A percentile compares a stretch with the other conserved stretches of the same genome.
phyloP scores from a whole-genome alignment of 2,797 vertebrate genomes.

The Hyperoplus immaculatus region DNA sequence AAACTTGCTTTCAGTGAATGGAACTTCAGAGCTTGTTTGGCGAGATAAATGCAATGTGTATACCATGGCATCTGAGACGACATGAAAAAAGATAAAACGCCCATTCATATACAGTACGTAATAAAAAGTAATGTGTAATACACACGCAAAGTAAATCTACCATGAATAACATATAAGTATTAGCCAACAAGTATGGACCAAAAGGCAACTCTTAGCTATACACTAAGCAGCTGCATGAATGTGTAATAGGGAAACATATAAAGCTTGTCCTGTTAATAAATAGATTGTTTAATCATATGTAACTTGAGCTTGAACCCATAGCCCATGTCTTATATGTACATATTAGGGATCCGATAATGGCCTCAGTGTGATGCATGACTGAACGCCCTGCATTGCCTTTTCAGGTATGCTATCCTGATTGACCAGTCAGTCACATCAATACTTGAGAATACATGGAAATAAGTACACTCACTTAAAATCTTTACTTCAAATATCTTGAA shows the following conservation, averaged over 20 bases:
- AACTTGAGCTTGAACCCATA: constrained; percentile 12
- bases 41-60: background rate
- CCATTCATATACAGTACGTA: background rate
- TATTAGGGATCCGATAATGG: constrained; percentile 9
- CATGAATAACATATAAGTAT: constrained; percentile 17
- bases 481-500: too few species aligned
- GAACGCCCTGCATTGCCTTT: background rate
- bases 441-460: background rate
- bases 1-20: background rate
- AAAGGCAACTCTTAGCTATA: background rate
- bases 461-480: background rate
- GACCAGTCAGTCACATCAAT: constrained; percentile 4
- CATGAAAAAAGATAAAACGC: background rate
- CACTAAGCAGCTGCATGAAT: constrained; percentile 14
- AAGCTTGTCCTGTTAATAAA: constrained; percentile 28
- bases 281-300: constrained; percentile 12
- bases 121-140: background rate
- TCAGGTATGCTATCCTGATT: constrained; percentile 2
- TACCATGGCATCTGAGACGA: constrained; percentile 2
- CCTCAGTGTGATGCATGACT: constrained; percentile 16
- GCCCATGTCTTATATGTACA: background rate
- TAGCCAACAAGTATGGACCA: background rate
- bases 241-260: constrained; percentile 12
- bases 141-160: constrained; percentile 5
- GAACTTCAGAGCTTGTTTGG: background rate